A percentile compares a stretch with the other conserved stretches of the same genome.
phyloP scores from a whole-genome alignment of 2,113 vertebrate species.

The Ovis canadensis region DNA sequence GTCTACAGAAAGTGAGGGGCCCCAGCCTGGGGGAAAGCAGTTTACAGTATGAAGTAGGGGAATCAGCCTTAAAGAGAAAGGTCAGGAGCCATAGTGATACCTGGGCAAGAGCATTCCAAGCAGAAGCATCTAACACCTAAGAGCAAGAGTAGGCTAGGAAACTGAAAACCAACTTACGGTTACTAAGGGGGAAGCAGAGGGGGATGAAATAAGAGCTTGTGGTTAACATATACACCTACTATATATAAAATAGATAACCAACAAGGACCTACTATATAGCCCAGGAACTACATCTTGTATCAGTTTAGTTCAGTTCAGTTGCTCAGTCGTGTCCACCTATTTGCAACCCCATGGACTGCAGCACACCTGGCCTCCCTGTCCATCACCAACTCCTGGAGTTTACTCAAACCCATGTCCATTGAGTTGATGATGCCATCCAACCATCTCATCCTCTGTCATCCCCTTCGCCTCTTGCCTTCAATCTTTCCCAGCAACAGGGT shows the following conservation, averaged over 20 bases:
- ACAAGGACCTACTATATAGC: neutral
- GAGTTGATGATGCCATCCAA: neutral
- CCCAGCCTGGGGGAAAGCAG: neutral
- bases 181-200: neutral
- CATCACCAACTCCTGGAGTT: neutral
- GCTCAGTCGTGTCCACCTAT: neutral
- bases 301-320: neutral
- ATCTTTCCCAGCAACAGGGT: neutral
- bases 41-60: neutral
- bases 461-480: neutral
- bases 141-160: neutral
- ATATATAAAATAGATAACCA: neutral
- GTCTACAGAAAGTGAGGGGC: neutral
- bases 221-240: neutral
- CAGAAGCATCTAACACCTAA: neutral
- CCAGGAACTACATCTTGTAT: neutral
- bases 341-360: neutral
- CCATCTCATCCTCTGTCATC: neutral
- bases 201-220: neutral
- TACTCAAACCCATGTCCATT: neutral
- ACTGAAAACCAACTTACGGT: neutral
- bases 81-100: neutral
- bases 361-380: neutral
- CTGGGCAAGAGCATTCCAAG: neutral
- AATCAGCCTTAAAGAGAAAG: neutral